Conservation (phyloP, 2,797 vertebrate genomes). For the Gallirallus australis region DNA sequence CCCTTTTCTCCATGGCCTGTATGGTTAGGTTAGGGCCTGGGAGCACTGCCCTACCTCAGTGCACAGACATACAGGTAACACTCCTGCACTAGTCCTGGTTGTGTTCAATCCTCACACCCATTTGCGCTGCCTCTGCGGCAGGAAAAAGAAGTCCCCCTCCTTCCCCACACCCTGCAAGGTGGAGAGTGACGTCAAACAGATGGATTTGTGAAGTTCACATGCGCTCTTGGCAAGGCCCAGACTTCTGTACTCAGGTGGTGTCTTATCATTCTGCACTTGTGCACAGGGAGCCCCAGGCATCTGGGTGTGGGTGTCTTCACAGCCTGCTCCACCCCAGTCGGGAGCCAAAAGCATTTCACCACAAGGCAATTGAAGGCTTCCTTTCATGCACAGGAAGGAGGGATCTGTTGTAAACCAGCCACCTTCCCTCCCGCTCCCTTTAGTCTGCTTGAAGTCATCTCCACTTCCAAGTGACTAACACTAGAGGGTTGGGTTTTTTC, state of each 20-base stretch:
- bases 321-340: background rate
- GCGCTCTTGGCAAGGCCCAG: background rate
- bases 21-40: background rate
- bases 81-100: background rate
- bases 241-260: background rate
- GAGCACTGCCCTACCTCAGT: background rate
- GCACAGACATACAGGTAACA: background rate
- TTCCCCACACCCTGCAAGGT: background rate
- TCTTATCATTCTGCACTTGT: constrained; percentile 4
- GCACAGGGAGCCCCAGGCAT: constrained; percentile 8
- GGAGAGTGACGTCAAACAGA: background rate
- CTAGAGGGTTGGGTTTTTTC: background rate
- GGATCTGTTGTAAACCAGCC: background rate
- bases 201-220: background rate
- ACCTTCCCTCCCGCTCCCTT: background rate
- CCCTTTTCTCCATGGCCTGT: background rate
- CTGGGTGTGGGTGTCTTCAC: constrained; percentile 40
- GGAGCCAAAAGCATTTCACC: constrained; percentile 57
- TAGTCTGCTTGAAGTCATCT: background rate
- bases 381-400: constrained; percentile 37
- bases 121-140: background rate
- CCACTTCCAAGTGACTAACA: background rate
- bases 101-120: background rate
- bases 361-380: constrained; percentile 57
- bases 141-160: background rate